phyloP scores from a whole-genome alignment of 2,797 vertebrate species.

The Erpetoichthys calabaricus region DNA sequence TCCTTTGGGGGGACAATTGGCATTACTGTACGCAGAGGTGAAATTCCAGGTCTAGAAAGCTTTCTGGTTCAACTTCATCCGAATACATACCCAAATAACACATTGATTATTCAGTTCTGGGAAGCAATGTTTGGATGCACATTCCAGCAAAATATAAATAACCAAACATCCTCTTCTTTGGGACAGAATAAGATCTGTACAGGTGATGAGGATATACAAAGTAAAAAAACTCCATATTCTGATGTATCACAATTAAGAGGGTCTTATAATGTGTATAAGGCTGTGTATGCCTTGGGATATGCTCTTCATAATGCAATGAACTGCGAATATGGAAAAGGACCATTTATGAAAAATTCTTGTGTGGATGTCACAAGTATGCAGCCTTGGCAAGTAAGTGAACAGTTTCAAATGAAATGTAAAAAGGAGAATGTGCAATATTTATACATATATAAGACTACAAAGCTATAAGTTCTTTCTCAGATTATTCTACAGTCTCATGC shows the following conservation, averaged over 20 bases:
- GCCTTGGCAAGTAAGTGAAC: conserved; percentile 28
- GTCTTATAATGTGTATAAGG: conserved; percentile 33
- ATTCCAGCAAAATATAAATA: conserved; percentile 9
- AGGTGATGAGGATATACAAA: conserved; percentile 21
- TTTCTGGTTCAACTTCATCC: conserved; percentile 26
- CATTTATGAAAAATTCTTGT: conserved; percentile 14
- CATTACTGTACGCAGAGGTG: conserved; percentile 28
- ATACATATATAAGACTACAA: too few species aligned
- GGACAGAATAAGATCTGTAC: conserved; percentile 17
- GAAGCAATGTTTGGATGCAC: conserved; percentile 28
- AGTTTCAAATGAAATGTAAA: too few species aligned
- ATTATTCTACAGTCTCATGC: too few species aligned
- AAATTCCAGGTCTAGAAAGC: conserved; percentile 23
- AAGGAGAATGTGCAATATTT: too few species aligned
- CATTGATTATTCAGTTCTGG: conserved; percentile 28
- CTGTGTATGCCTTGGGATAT: conserved; percentile 29
- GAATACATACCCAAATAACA: conserved; percentile 23
- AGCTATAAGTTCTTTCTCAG: too few species aligned
- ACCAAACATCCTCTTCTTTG: too few species aligned
- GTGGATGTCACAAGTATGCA: conserved; percentile 25
- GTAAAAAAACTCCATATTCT: conserved; percentile 26
- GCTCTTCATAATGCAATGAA: conserved; percentile 26
- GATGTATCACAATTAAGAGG: conserved; percentile 35
- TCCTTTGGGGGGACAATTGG: conserved; percentile 29
- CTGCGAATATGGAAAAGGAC: conserved; percentile 14